Percentiles rank a stretch among this genome's conserved stretches.
Evolutionary conservation across 2,888 invertebrate genomes (phyloP).

Genomic region (Candidula unifasciata): DNA sequence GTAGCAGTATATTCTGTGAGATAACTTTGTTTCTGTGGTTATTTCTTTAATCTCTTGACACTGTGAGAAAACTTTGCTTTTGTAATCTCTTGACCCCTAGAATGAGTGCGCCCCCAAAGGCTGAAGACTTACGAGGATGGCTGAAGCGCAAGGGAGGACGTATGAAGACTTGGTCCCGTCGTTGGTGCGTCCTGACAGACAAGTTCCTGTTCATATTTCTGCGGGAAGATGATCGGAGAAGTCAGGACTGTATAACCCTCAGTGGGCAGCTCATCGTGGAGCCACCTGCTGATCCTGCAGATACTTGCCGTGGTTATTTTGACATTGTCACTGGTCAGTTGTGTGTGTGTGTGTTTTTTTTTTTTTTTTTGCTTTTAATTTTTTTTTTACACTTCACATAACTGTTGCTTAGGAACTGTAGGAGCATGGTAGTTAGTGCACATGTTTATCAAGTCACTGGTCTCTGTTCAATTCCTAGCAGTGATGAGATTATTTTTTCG

Average conservation of each 20-base stretch:
- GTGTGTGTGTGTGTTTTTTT: no score
- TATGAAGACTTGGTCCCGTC: constrained; percentile 74
- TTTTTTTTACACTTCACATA: background rate
- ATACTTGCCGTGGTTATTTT: constrained; percentile 38
- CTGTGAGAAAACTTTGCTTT: background rate
- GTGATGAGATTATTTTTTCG: no score
- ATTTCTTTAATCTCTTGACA: background rate
- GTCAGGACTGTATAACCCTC: constrained; percentile 68
- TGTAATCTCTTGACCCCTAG: background rate
- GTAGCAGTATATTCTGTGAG: background rate
- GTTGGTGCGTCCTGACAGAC: constrained; percentile 74
- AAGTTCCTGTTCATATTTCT: constrained; percentile 72
- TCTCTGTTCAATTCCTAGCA: no score
- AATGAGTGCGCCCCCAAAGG: constrained; percentile 15
- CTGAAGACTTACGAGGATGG: constrained; percentile 67
- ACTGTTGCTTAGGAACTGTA: no score
- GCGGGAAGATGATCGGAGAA: constrained; percentile 65
- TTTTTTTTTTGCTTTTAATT: no score
- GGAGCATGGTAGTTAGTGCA: no score
- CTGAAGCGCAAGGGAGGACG: constrained; percentile 74
- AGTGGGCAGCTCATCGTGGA: constrained; percentile 70
- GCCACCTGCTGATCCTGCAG: constrained; percentile 56
- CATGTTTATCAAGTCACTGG: no score
- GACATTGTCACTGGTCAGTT: constrained; percentile 45
- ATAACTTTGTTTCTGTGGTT: background rate